Conservation (phyloP, 37 sponge, comb jelly and placozoan genomes). For the Spongilla lacustris region DNA sequence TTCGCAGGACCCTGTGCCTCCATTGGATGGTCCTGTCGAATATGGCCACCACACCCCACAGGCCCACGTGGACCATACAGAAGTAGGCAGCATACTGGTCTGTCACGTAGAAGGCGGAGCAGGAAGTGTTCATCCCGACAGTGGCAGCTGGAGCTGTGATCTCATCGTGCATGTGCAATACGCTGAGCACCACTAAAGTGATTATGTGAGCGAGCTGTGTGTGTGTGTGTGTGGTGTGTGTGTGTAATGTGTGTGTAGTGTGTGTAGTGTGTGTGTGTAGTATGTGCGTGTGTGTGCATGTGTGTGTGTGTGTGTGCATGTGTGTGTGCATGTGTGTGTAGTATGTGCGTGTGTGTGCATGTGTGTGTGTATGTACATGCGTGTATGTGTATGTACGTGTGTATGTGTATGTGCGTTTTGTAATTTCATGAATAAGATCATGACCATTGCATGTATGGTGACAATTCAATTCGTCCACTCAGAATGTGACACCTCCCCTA, state of each 20-base stretch:
- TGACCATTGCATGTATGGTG: too few species aligned
- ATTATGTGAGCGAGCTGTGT: slow-evolving; percentile 18
- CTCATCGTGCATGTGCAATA: not conserved
- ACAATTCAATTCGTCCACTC: too few species aligned
- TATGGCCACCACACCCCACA: slow-evolving; percentile 52
- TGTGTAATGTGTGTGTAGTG: not conserved
- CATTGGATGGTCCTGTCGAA: slow-evolving; percentile 67
- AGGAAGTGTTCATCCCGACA: not conserved
- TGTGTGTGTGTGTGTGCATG: too few species aligned
- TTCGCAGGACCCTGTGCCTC: slow-evolving; percentile 66
- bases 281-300: too few species aligned
- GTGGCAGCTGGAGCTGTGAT: not conserved
- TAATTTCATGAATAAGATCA: too few species aligned
- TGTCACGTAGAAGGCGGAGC: not conserved
- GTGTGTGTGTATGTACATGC: too few species aligned
- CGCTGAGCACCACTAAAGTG: slow-evolving; percentile 18
- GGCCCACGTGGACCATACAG: slow-evolving; percentile 42
- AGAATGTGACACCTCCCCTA: too few species aligned
- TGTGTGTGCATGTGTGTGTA: too few species aligned
- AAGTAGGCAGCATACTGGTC: slow-evolving; percentile 47
- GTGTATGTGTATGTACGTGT: too few species aligned
- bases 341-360: too few species aligned
- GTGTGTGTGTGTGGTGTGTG: not conserved
- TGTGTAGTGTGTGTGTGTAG: too few species aligned
- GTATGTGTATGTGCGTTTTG: too few species aligned